These are phyloP conservation scores for Lamproptera curius DNA, from an alignment of 2,888 invertebrate genomes.

Conservation along the genomic window DNA sequence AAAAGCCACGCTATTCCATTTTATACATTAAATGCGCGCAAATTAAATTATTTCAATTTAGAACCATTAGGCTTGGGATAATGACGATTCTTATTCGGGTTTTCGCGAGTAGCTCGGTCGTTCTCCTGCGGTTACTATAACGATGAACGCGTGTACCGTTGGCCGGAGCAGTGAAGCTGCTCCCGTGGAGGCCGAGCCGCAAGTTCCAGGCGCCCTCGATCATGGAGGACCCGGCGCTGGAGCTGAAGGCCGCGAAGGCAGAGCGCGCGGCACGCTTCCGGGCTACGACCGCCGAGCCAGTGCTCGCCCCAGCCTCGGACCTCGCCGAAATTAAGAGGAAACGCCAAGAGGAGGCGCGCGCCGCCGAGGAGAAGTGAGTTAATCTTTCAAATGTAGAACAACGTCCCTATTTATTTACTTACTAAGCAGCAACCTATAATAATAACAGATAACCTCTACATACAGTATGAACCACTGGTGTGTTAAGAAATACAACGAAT, in stretches of 20 bases:
- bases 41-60: too few species aligned
- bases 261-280: slow-evolving; percentile 80
- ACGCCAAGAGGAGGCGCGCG: slow-evolving; percentile 80
- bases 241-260: slow-evolving; percentile 80
- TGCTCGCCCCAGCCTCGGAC: slow-evolving; percentile 69
- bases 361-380: slow-evolving; percentile 79
- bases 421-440: too few species aligned
- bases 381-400: too few species aligned
- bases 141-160: slow-evolving; percentile 37
- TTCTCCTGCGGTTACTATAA: slow-evolving; percentile 42
- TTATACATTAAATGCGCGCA: too few species aligned
- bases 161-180: slow-evolving; percentile 79
- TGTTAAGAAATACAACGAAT: too few species aligned
- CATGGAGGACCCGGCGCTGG: slow-evolving; percentile 78
- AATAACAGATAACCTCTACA: too few species aligned
- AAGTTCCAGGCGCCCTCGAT: slow-evolving; percentile 80
- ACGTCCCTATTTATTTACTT: too few species aligned
- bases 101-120: neutral
- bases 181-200: slow-evolving; percentile 83
- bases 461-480: too few species aligned
- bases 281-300: slow-evolving; percentile 69
- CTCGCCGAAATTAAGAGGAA: slow-evolving; percentile 75
- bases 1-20: too few species aligned
- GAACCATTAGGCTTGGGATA: too few species aligned
- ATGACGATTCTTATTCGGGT: too few species aligned